Conservation (phyloP, 2,888 invertebrate genomes). For the Pharmacophagus antenor region DNA sequence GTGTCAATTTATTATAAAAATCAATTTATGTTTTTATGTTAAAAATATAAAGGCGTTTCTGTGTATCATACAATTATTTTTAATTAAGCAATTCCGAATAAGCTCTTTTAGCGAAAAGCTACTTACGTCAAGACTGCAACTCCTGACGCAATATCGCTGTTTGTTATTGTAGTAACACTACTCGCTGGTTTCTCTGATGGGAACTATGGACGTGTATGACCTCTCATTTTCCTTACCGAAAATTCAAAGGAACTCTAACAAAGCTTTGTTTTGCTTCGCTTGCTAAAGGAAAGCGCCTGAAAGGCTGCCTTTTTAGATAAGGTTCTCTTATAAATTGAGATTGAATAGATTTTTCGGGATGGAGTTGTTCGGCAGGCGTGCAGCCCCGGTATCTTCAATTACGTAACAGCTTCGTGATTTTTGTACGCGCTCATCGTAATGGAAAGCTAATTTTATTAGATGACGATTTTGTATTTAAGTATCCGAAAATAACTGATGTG, state of each 20-base stretch:
- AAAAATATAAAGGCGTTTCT: neutral
- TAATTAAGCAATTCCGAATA: neutral
- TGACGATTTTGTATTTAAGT: neutral
- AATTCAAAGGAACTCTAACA: slow-evolving; percentile 78
- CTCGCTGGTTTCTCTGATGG: slow-evolving; percentile 71
- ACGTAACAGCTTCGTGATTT: neutral
- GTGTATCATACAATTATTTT: neutral
- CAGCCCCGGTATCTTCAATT: slow-evolving; percentile 1
- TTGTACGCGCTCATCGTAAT: neutral
- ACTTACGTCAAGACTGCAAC: slow-evolving; percentile 39
- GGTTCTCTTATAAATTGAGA: slow-evolving; percentile 74
- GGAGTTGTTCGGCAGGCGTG: slow-evolving; percentile 65
- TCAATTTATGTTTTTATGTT: no score
- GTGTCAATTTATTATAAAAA: no score
- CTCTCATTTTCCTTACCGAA: slow-evolving; percentile 79
- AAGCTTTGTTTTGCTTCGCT: slow-evolving; percentile 79
- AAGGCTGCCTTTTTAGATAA: slow-evolving; percentile 79
- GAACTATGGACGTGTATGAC: slow-evolving; percentile 65
- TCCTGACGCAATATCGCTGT: slow-evolving; percentile 66
- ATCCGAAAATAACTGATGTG: neutral
- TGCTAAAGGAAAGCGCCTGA: slow-evolving; percentile 69
- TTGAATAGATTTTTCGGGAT: slow-evolving; percentile 62
- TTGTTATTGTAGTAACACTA: slow-evolving; percentile 77
- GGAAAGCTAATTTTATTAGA: neutral
- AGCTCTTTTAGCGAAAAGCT: slow-evolving; percentile 26